Percentiles rank a stretch among this genome's conserved stretches.
phyloP scores from a whole-genome alignment of 2,113 vertebrate species.

The Microcebus tavaratra region DNA sequence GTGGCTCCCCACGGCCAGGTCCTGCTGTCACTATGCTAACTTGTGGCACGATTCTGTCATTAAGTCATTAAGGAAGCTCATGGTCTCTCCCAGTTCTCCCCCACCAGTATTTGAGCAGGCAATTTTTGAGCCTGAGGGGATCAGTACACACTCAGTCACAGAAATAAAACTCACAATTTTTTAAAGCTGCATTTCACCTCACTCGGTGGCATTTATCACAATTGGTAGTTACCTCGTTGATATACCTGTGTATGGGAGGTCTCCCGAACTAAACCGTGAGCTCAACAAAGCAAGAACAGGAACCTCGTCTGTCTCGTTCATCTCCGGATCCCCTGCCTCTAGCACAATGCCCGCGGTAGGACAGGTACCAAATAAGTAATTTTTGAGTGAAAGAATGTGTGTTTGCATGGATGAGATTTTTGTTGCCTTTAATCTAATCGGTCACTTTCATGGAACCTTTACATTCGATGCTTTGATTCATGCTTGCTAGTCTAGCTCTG shows the following conservation, averaged over 20 bases:
- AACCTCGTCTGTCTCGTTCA: background rate
- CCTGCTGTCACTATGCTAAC: background rate
- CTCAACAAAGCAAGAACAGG: background rate
- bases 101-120: background rate
- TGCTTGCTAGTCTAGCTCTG: background rate
- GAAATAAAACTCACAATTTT: background rate
- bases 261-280: background rate
- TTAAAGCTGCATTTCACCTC: background rate
- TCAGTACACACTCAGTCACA: background rate
- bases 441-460: background rate
- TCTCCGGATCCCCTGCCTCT: background rate
- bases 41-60: fast-evolving
- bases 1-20: background rate
- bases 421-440: background rate
- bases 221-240: background rate
- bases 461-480: background rate
- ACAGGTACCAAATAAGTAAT: background rate
- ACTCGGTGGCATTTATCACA: background rate
- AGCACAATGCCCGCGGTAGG: background rate
- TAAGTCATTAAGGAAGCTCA: background rate
- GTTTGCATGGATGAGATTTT: background rate
- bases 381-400: background rate
- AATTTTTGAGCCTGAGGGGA: background rate
- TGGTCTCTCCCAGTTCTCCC: background rate
- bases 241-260: background rate